Percentiles rank a stretch among this genome's conserved stretches.
These are phyloP conservation scores for Hedya salicella DNA, from an alignment of 2,888 invertebrate genomes.

Conservation along the genomic window DNA sequence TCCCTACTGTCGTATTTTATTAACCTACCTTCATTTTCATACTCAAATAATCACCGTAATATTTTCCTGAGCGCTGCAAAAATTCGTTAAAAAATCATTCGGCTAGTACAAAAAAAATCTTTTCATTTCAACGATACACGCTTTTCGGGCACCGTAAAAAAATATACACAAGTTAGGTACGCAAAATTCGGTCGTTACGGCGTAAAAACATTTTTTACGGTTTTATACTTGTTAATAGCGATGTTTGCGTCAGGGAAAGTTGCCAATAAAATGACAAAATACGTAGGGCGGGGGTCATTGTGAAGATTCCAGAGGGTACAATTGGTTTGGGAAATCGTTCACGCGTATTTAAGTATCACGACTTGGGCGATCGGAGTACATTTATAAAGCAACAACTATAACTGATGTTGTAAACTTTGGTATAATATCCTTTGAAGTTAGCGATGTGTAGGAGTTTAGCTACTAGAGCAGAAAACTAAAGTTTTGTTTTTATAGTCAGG, in stretches of 20 bases:
- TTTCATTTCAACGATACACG: slow-evolving; percentile 23
- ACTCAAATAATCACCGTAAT: slow-evolving; percentile 17
- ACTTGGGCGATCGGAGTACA: not conserved
- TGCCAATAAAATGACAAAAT: slow-evolving; percentile 23
- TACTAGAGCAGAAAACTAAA: no score
- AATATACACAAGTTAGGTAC: slow-evolving; percentile 18
- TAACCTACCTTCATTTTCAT: slow-evolving; percentile 7
- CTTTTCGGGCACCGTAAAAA: slow-evolving; percentile 25
- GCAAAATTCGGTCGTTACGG: slow-evolving; percentile 19
- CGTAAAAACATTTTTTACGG: slow-evolving; percentile 31
- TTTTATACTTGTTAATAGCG: slow-evolving; percentile 33
- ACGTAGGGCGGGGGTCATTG: slow-evolving; percentile 17
- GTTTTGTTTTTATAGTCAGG: no score
- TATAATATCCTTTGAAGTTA: no score
- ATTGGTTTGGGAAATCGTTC: not conserved
- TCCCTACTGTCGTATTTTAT: slow-evolving; percentile 21
- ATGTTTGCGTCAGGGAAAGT: slow-evolving; percentile 6
- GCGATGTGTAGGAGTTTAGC: no score
- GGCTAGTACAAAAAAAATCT: slow-evolving; percentile 14
- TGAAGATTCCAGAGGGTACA: slow-evolving; percentile 3
- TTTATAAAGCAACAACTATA: slow-evolving; percentile 15
- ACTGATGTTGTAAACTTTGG: slow-evolving; percentile 14
- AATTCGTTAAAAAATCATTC: slow-evolving; percentile 19
- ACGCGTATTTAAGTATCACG: slow-evolving; percentile 20
- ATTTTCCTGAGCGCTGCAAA: slow-evolving; percentile 14